A percentile compares a stretch with the other conserved stretches of the same genome.
phyloP scores from a whole-genome alignment of 2,797 vertebrate species.

The Artibeus lituratus region DNA sequence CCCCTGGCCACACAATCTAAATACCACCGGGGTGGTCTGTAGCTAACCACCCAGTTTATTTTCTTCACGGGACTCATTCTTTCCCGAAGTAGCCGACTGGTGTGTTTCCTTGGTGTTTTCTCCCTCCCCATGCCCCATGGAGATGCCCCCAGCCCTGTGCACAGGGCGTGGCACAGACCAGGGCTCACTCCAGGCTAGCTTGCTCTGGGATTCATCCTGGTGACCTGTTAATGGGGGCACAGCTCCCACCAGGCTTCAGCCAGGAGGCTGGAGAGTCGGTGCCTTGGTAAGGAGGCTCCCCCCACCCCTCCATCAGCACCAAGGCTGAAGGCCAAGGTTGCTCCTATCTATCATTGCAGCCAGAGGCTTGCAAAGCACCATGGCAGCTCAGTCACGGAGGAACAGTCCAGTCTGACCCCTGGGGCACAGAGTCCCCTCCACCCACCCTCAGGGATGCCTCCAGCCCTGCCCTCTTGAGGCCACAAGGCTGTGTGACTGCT shows the following conservation, averaged over 20 bases:
- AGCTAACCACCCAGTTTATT: background rate
- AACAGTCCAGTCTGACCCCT: background rate
- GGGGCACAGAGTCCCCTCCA: background rate
- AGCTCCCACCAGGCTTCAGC: background rate
- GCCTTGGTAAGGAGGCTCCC: background rate
- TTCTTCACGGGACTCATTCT: background rate
- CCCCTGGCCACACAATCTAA: background rate
- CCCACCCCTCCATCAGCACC: background rate
- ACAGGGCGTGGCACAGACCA: background rate
- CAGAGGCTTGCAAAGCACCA: background rate
- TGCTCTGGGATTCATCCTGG: background rate
- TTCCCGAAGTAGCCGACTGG: background rate
- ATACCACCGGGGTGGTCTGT: too few species aligned
- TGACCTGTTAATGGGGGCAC: background rate
- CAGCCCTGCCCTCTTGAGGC: background rate
- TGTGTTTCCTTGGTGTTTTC: background rate
- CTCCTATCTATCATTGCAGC: background rate
- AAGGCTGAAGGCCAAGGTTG: background rate
- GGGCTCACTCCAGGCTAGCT: background rate
- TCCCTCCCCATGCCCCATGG: background rate
- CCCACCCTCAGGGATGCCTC: background rate
- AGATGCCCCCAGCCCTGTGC: background rate
- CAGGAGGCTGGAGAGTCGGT: background rate
- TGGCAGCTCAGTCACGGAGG: background rate
- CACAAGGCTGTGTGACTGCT: background rate